Evolutionary conservation across 2,888 invertebrate species (phyloP).

Genomic region (Drosophila neonasuta): DNA sequence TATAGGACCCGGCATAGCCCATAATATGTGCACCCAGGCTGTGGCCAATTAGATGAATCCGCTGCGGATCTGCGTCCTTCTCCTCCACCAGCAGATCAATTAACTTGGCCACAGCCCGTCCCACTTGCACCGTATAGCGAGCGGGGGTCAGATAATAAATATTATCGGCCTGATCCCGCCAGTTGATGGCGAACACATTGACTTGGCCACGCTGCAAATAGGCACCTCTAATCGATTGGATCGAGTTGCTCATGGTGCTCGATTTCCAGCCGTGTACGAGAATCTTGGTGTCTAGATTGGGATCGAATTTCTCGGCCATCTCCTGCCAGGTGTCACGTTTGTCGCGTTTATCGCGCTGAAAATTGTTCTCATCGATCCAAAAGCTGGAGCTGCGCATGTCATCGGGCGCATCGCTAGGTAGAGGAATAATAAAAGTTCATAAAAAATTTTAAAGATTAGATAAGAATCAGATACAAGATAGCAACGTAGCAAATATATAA

Average conservation of each 20-base stretch:
- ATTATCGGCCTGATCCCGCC: constrained; percentile 81
- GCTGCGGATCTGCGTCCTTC: constrained; percentile 76
- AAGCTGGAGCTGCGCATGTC: constrained; percentile 64
- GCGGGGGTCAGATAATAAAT: constrained; percentile 81
- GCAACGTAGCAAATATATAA: no score
- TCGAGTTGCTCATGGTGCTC: constrained; percentile 80
- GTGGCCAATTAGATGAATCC: constrained; percentile 82
- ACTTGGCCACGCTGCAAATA: constrained; percentile 77
- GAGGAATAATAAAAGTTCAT: background rate
- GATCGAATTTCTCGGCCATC: constrained; percentile 79
- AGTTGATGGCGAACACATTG: constrained; percentile 81
- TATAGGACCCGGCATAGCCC: constrained; percentile 84
- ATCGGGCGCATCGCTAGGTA: constrained; percentile 59
- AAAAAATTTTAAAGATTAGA: background rate
- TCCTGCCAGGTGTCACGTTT: constrained; percentile 80
- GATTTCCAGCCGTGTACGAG: constrained; percentile 82
- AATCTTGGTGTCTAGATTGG: constrained; percentile 80
- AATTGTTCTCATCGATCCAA: constrained; percentile 66
- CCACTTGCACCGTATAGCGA: constrained; percentile 80
- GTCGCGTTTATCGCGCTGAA: constrained; percentile 54
- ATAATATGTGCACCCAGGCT: constrained; percentile 86
- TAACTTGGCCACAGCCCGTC: constrained; percentile 79
- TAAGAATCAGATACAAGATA: no score
- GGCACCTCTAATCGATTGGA: constrained; percentile 81
- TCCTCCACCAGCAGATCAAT: constrained; percentile 80